Conservation (phyloP, 2,113 vertebrate species). For the Pseudopodoces humilis region DNA sequence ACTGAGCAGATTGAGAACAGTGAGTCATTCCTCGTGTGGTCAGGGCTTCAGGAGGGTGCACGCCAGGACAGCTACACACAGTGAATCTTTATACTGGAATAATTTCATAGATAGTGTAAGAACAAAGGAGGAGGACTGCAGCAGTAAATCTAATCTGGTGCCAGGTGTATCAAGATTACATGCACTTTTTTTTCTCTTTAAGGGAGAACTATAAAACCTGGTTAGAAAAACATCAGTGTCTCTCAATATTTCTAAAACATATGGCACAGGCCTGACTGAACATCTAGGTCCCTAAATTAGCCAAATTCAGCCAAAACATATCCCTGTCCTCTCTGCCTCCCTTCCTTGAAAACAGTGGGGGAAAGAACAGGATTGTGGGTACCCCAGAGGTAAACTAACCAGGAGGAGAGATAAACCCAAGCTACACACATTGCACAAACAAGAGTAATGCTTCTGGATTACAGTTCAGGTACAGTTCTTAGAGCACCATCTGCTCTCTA, state of each 20-base stretch:
- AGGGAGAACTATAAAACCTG: not conserved
- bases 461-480: not conserved
- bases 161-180: not conserved
- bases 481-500: not conserved
- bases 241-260: not conserved
- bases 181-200: not conserved
- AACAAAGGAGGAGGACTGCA: not conserved
- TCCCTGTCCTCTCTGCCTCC: not conserved
- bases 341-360: not conserved
- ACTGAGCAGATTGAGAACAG: not conserved
- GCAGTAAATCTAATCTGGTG: not conserved
- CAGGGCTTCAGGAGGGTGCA: accelerated
- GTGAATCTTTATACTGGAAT: not conserved
- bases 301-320: not conserved
- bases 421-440: not conserved
- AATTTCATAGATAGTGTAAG: not conserved
- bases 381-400: not conserved
- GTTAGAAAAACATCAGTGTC: not conserved
- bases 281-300: not conserved
- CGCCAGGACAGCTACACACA: not conserved
- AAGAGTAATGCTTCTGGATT: not conserved
- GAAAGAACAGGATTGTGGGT: not conserved
- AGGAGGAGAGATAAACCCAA: not conserved
- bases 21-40: not conserved
- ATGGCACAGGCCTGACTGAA: not conserved